Base-by-base conservation (phyloP, 2,888 invertebrate species). In the Drosophila kambysellisi region DNA sequence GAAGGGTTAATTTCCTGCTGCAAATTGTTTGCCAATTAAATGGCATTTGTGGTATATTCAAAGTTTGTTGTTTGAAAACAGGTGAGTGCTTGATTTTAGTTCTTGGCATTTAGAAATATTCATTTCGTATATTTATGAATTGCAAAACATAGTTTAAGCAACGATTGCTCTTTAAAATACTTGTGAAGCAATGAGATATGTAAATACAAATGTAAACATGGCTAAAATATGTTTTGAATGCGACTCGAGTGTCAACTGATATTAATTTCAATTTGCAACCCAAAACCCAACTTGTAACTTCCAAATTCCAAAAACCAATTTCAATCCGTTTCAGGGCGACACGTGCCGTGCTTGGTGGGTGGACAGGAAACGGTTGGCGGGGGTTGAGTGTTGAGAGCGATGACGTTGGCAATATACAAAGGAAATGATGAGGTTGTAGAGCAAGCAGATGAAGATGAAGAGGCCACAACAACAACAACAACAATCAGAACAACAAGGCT, bases 401-500 rank as follows among this genome's bases (percentile, higher is more conserved):
- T 78, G 77, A 70, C 74, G 61, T 56, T 72, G 74, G 35, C 74
- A 67, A 78, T 73, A 56, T 68, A 62, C 65, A 58, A 59, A 58
- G 54, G 37, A 57, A 51, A 63, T 53, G 52, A 67, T 35, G 67
- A 39, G 60, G 64, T 29, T 48, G 41, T 37, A 20, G 70, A 37
- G 41, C 62, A 30, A 30, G 33, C 29, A 35, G 64, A 52, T 29
- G 63, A 54, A 29, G 53, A 9, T 32, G 51, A 51, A n/a, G 41
- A 43, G 51, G 51, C 58, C 57, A 50, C 29, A 58, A 51, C 25
- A 60, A 33, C 17, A 39, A 33, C 54, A 63, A 46, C 46, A 56
- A 69, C 58, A 64, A 57, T 33, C 30, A 52, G 30, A 60, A 50
- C 15, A 41, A 62, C 53, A 62, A 79, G 88, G 86, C 80, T 88